Percentiles rank a stretch among this genome's conserved stretches.
Conservation (phyloP, 2,888 invertebrate species). For the Lomographa bimaculata region DNA sequence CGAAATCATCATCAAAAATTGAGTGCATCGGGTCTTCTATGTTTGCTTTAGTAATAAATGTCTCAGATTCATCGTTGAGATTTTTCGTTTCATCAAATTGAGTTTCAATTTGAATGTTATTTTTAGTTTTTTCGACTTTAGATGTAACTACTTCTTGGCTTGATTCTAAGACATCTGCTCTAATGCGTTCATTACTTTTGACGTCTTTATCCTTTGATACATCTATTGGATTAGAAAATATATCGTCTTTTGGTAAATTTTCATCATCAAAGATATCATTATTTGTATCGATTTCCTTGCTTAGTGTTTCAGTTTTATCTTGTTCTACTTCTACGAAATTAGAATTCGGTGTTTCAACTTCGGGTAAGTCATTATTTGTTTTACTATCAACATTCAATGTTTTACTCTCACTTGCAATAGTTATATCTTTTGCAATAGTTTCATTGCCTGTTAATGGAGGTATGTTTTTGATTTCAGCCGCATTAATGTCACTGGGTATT, state of each 20-base stretch:
- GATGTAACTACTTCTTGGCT: slow-evolving; percentile 14
- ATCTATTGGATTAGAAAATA: slow-evolving; percentile 9
- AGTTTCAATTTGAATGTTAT: no score
- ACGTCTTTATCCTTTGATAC: neutral
- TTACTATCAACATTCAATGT: neutral
- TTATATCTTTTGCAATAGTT: neutral
- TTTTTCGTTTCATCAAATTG: no score
- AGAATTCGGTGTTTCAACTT: neutral
- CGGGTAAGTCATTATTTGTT: no score
- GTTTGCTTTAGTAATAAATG: no score
- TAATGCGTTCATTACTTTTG: slow-evolving; percentile 8
- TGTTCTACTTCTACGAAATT: neutral
- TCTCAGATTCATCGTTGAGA: no score
- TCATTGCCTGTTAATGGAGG: no score
- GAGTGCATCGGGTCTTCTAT: slow-evolving; percentile 2
- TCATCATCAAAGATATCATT: slow-evolving; percentile 3
- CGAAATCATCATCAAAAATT: slow-evolving; percentile 8
- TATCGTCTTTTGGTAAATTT: slow-evolving; percentile 10
- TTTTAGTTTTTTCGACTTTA: slow-evolving; percentile 3
- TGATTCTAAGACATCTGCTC: slow-evolving; percentile 10
- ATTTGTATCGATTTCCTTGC: neutral
- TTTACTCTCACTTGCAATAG: neutral
- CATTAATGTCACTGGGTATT: slow-evolving; percentile 1
- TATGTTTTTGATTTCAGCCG: neutral
- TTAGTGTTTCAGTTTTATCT: neutral